Percentiles rank a stretch among this genome's conserved stretches.
These are phyloP conservation scores for Dallia pectoralis DNA, from an alignment of 2,797 vertebrate genomes.

Conservation along the genomic window DNA sequence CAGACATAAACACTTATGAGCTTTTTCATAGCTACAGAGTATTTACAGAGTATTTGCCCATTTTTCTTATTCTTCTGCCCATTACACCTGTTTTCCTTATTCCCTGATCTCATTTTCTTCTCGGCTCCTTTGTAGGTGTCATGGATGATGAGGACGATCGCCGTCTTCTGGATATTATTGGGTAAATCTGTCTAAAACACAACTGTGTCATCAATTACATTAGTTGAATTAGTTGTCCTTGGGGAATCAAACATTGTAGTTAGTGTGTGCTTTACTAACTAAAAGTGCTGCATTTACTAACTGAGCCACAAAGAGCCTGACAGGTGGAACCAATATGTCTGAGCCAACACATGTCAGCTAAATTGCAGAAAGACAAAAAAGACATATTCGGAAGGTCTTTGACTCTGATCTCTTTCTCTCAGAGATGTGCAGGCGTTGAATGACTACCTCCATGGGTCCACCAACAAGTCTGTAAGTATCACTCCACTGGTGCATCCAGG, in stretches of 20 bases:
- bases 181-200: slow-evolving; percentile 73
- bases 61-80: slow-evolving; percentile 8
- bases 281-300: too few species aligned
- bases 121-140: slow-evolving; percentile 82
- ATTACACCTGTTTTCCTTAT: neutral
- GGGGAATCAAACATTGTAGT: too few species aligned
- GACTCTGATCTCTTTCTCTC: slow-evolving; percentile 10
- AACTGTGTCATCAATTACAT: neutral
- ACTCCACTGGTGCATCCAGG: neutral
- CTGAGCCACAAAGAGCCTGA: too few species aligned
- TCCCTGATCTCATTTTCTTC: neutral
- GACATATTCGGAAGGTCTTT: neutral
- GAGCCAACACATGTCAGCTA: neutral
- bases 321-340: neutral
- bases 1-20: neutral
- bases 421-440: slow-evolving; percentile 97
- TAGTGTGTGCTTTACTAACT: too few species aligned
- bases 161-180: slow-evolving; percentile 99
- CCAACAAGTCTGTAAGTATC: slow-evolving; percentile 92
- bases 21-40: neutral
- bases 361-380: neutral
- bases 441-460: slow-evolving; percentile 96
- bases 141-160: slow-evolving; percentile 99
- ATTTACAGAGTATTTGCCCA: neutral
- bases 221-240: too few species aligned